Base-by-base conservation (phyloP, 35 echinoderm and acorn worm species). In the Ophiothrix spiculata region DNA sequence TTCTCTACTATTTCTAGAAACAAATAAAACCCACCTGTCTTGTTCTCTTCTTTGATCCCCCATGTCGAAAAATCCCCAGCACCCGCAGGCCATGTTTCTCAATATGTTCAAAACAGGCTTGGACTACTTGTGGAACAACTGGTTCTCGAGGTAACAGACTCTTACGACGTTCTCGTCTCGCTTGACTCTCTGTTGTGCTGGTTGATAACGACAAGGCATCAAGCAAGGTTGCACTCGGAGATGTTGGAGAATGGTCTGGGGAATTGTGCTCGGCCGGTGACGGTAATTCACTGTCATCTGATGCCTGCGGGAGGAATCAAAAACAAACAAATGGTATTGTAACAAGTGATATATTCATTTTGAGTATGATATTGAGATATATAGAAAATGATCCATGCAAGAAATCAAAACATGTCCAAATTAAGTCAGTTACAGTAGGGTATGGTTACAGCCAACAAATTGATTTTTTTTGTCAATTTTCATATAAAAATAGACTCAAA, bases 41-140 rank as follows among this genome's bases (percentile, higher is more conserved):
- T 35, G 89, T 93, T 83, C 96, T 39, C 42, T 99, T 99, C 86
- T 99, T 99, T 88, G 96, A 99, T 29, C 91, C 96, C 37, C 96
- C 92, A 36, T 94, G 89, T 75, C 96, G 81, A 79, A 99, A 99
- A 40, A 99, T 99, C 25, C 96, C 96, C 46, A 91, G 38, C 19
- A 90, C 85, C 31, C 80, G 86, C 41, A 99, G 40, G n/a, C 89
- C 96, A 80, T 94, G 35, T 28, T 84, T 90, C 54, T 99, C 96
- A 6, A 99, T 80, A 28, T 94, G 89, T 25, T 80, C 82, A 56
- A 99, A 92, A 40, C 96, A 99, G 37, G 89, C 41, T 29, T 88
- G 84, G n/a, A 99, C 96, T 16, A 99, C 89, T 17, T 85, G 86
- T 23, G 96, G 96, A 39, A 99, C 92, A 39, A 91, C 83, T 28